Evolutionary conservation across 2,888 invertebrate genomes (phyloP).

Genomic region (Saturnia pavonia): DNA sequence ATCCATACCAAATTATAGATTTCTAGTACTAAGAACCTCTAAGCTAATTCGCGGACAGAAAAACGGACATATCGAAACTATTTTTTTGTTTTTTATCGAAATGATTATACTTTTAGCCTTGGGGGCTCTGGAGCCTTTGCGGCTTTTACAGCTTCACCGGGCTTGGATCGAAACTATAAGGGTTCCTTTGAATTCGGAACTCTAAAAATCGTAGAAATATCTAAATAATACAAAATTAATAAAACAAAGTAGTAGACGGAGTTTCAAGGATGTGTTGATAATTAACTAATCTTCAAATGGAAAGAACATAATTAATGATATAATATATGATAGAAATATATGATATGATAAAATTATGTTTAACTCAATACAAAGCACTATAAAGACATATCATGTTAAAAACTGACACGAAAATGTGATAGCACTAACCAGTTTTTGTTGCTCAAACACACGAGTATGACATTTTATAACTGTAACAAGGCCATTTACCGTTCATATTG

Average conservation of each 20-base stretch:
- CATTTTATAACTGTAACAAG: slow-evolving; percentile 79
- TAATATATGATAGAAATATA: not conserved
- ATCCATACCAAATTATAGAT: too few species aligned
- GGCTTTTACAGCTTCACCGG: too few species aligned
- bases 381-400: slow-evolving; percentile 25
- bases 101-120: too few species aligned
- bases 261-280: not conserved
- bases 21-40: too few species aligned
- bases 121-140: too few species aligned
- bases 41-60: too few species aligned
- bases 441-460: slow-evolving; percentile 69
- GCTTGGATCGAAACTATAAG: too few species aligned
- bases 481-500: slow-evolving; percentile 68
- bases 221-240: not conserved
- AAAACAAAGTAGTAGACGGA: not conserved
- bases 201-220: not conserved
- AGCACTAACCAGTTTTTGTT: slow-evolving; percentile 57
- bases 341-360: slow-evolving; percentile 13
- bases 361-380: slow-evolving; percentile 20
- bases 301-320: not conserved
- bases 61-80: too few species aligned
- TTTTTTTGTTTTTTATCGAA: too few species aligned
- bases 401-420: slow-evolving; percentile 38
- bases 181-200: too few species aligned
- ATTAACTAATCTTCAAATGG: not conserved